Evolutionary conservation across 2,797 vertebrate species (phyloP), one percentile per base, ranked within the genome.

Genomic region (Parauchenoglanis ngamensis): DNA sequence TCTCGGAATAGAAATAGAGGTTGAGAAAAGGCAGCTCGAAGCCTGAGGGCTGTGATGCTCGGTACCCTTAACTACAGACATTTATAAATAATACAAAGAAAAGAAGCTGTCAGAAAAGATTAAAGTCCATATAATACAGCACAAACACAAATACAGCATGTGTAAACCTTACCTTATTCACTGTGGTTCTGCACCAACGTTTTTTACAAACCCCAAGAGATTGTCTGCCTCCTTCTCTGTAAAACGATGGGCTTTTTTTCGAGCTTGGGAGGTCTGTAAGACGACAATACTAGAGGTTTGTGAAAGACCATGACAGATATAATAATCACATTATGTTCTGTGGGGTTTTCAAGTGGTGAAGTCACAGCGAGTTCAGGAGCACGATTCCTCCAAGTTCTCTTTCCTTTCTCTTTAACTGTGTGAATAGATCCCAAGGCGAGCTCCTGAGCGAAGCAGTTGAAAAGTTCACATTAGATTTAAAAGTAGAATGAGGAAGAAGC

Each of bases 61-160:
- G 1, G 88, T 90, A 92, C 90, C 89, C 91, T 93, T 91, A 93
- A 94, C 90, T 92, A 92, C 89, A 91, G 91, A 94, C 93, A 93
- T 94, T 93, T 95, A 93, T 95, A 94, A 94, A 95, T 95, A 94
- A 94, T 94, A 93, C 92, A 95, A 89, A 91, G 91, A 87, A 91
- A 89, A 91, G 88, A 89, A 92, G 91, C 93, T 94, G 94, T 94
- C 94, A 93, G 86, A 91, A 89, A 81, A 91, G 78, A 91, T 95
- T 91, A 92, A 78, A 91, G 89, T 95, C 91, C 90, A 89, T 81
- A 77, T 88, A 85, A 76, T 86, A 83, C 88, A 68, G 49, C 81
- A 56, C 65, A 83, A 83, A 83, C 63, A 89, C 61, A 90, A 91
- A 94, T 89, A 65, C 83, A 88, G 91, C 91, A 86, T 70, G 93